phyloP scores from a whole-genome alignment of 2,113 vertebrate genomes.

The Perca fluviatilis region DNA sequence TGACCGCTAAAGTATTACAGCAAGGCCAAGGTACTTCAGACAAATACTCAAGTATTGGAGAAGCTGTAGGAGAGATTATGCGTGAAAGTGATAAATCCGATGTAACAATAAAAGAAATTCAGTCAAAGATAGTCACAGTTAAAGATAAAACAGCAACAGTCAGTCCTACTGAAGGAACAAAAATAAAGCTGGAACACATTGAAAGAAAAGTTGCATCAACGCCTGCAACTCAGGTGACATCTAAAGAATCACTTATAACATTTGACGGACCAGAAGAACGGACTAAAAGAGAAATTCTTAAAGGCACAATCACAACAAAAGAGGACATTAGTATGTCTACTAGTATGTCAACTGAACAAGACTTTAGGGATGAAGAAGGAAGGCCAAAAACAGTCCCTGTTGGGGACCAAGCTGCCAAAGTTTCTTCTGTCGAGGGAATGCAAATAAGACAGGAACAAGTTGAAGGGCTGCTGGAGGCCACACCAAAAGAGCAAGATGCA shows the following conservation, averaged over 20 bases:
- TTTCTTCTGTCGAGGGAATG: background rate
- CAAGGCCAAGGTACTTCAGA: background rate
- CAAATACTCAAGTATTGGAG: background rate
- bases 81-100: background rate
- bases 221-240: background rate
- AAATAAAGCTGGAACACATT: background rate
- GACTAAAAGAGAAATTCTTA: background rate
- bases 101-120: background rate
- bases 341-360: background rate
- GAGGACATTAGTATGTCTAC: background rate
- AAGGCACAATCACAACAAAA: background rate
- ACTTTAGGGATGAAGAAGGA: background rate
- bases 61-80: background rate
- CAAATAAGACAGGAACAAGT: background rate
- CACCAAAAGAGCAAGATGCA: background rate
- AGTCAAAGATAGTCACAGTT: background rate
- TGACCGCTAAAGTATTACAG: background rate
- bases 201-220: background rate
- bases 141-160: background rate
- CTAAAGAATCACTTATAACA: background rate
- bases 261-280: background rate
- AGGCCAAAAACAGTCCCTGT: background rate
- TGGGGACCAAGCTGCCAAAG: background rate
- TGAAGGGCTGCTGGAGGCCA: background rate
- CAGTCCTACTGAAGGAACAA: background rate